A percentile compares a stretch with the other conserved stretches of the same genome.
phyloP scores from a whole-genome alignment of 35 echinoderm and acorn worm genomes.

The Lytechinus pictus region DNA sequence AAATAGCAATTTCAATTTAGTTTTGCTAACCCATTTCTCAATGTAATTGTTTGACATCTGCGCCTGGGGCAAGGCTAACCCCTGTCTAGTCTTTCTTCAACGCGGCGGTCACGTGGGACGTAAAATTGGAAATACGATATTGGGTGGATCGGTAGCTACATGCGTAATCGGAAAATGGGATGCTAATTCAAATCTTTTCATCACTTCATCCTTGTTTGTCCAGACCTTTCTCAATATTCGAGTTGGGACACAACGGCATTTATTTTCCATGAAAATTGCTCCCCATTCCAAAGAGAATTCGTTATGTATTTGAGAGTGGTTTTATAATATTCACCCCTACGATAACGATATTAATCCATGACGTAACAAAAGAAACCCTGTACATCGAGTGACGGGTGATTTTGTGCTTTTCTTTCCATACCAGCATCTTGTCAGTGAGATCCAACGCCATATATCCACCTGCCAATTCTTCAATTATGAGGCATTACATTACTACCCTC shows the following conservation, averaged over 20 bases:
- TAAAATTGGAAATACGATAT: neutral
- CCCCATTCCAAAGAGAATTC: neutral
- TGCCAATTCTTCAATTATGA: too few relatives aligned
- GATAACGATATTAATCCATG: neutral
- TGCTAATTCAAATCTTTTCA: neutral
- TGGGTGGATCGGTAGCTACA: neutral
- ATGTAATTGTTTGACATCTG: neutral
- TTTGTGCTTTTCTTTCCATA: too few relatives aligned
- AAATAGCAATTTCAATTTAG: constrained; percentile 20
- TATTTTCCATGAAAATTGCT: neutral
- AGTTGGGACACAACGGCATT: neutral
- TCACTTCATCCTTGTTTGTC: neutral
- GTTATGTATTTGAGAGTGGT: neutral
- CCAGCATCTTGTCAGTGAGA: too few relatives aligned
- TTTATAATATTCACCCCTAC: neutral
- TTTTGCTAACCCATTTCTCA: neutral
- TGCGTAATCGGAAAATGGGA: neutral
- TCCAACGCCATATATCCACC: too few relatives aligned
- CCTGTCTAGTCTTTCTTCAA: constrained; percentile 10
- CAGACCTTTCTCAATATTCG: neutral
- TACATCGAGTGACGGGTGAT: neutral
- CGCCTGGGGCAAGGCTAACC: neutral
- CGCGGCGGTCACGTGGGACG: neutral
- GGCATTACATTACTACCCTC: too few relatives aligned
- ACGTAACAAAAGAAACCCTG: neutral